phyloP scores from a whole-genome alignment of 1,140 invertebrate species.

The Apolygus lucorum region DNA sequence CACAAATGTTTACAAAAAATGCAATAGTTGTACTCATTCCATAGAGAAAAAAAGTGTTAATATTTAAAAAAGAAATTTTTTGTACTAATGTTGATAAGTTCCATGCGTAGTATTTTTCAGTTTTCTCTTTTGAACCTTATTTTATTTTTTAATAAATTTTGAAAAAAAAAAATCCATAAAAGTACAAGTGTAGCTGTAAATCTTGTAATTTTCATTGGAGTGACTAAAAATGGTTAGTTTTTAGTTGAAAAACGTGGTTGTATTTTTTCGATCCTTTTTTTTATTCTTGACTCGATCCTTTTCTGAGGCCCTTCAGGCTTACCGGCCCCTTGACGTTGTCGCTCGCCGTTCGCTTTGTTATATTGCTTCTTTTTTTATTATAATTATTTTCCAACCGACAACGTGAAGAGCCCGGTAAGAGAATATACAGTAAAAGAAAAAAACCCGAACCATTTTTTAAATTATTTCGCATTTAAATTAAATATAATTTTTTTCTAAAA shows the following conservation, averaged over 20 bases:
- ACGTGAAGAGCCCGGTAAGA: neutral
- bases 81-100: neutral
- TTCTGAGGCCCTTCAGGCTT: no score
- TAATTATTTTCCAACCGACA: neutral
- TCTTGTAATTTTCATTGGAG: constrained; percentile 3
- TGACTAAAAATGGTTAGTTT: neutral
- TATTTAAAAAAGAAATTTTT: neutral
- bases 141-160: no score
- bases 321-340: neutral
- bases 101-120: neutral
- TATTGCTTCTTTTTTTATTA: neutral
- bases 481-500: constrained; percentile 8
- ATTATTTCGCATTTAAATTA: constrained; percentile 10
- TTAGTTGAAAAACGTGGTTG: neutral
- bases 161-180: neutral
- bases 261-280: no score
- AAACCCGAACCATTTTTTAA: neutral
- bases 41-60: neutral
- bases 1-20: no score
- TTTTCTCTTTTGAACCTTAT: neutral
- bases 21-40: neutral
- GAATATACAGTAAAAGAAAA: neutral
- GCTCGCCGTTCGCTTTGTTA: neutral
- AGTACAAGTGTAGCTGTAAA: constrained; percentile 13
- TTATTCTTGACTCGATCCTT: no score